A percentile compares a stretch with the other conserved stretches of the same genome.
phyloP scores from a whole-genome alignment of 2,113 vertebrate species.

The Barbus barbus region DNA sequence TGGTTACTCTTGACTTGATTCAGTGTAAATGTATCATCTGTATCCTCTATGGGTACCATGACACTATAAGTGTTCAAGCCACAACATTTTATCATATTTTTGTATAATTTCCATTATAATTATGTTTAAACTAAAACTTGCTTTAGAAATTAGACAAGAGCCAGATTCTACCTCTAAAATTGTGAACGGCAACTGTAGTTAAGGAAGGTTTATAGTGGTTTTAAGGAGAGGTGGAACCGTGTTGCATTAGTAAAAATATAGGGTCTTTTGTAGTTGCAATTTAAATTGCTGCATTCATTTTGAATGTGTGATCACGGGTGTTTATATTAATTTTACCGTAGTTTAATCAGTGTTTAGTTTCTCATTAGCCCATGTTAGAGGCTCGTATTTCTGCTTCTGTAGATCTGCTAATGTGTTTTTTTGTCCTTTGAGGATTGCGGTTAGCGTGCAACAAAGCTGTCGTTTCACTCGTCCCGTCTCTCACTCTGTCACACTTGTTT shows the following conservation, averaged over 20 bases:
- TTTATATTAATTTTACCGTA: neutral
- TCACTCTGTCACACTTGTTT: conserved; percentile 54
- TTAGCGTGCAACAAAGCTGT: neutral
- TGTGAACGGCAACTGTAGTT: neutral
- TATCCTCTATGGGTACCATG: neutral
- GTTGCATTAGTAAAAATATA: neutral
- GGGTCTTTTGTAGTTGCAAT: neutral
- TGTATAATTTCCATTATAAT: neutral
- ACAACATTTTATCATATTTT: neutral
- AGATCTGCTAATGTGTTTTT: neutral
- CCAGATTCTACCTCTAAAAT: neutral
- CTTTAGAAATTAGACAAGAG: neutral
- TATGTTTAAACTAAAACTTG: neutral
- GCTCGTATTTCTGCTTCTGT: neutral
- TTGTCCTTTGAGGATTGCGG: neutral
- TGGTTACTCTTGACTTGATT: neutral
- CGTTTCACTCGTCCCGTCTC: conserved; percentile 35
- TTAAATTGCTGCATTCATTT: neutral
- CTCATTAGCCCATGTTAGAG: neutral
- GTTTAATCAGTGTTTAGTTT: neutral
- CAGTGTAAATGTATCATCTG: neutral
- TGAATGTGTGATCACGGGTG: neutral
- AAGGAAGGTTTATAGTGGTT: neutral
- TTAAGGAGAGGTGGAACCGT: neutral
- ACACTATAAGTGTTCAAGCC: neutral